Conservation (phyloP, 2,113 vertebrate species). For the Macaca mulatta region DNA sequence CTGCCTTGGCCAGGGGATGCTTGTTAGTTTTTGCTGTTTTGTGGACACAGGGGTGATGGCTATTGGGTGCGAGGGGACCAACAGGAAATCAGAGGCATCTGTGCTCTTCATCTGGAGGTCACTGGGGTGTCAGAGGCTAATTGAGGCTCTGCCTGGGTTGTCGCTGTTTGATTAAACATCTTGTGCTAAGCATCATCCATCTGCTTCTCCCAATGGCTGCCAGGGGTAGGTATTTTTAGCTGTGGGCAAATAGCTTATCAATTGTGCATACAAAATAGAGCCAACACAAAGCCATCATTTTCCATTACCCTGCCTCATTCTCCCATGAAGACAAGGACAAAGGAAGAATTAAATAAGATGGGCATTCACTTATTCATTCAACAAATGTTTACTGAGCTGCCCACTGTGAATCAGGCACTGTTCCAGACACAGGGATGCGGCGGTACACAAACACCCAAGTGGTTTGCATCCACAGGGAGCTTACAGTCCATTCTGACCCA, state of each 20-base stretch:
- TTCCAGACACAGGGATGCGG: not conserved
- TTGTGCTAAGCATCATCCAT: conserved; percentile 44
- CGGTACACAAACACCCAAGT: not conserved
- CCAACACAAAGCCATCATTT: conserved; percentile 58
- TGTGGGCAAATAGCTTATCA: conserved; percentile 72
- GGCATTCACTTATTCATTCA: not conserved
- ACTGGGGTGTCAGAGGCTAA: conserved; percentile 70
- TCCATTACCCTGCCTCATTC: conserved; percentile 32
- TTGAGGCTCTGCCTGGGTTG: conserved; percentile 55
- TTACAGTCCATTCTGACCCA: not conserved
- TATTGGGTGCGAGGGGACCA: conserved; percentile 31
- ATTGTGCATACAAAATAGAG: conserved; percentile 56
- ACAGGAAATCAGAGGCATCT: conserved; percentile 63
- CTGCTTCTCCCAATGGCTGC: conserved; percentile 43
- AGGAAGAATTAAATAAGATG: not conserved
- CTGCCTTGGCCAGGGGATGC: not conserved
- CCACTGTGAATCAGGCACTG: not conserved
- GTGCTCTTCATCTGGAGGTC: conserved; percentile 68
- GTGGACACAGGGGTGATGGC: conserved; percentile 25
- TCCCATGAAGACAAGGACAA: conserved; percentile 49
- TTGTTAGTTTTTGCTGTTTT: conserved; percentile 53
- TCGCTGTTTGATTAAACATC: conserved; percentile 74
- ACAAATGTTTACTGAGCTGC: not conserved
- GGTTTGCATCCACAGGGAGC: not conserved
- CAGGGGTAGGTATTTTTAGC: conserved; percentile 72